phyloP scores from a whole-genome alignment of 2,113 vertebrate species.

The Ictalurus punctatus region DNA sequence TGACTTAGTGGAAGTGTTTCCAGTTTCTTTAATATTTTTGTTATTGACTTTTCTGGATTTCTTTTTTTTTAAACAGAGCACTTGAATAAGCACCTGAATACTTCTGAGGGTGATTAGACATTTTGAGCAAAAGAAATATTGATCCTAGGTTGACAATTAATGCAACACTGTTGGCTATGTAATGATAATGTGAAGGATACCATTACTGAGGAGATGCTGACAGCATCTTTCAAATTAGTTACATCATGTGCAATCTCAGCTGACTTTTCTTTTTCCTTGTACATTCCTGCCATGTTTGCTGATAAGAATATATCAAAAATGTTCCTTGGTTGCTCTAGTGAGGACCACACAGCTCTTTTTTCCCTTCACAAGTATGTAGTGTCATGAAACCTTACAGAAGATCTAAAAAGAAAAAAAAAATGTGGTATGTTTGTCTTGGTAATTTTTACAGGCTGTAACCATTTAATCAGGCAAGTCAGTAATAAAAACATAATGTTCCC shows the following conservation, averaged over 20 bases:
- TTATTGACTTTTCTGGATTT: slow-evolving; percentile 32
- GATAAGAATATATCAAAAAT: neutral
- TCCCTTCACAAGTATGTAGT: neutral
- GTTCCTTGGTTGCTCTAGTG: slow-evolving; percentile 7
- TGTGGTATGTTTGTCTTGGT: slow-evolving; percentile 1
- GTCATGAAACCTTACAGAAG: slow-evolving; percentile 21
- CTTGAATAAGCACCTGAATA: slow-evolving; percentile 61
- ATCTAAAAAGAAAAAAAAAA: neutral
- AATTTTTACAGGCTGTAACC: neutral
- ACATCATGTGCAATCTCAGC: neutral
- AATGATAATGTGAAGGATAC: neutral
- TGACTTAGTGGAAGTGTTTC: slow-evolving; percentile 44
- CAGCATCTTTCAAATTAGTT: neutral
- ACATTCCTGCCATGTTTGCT: slow-evolving; percentile 29
- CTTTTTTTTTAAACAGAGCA: slow-evolving; percentile 55
- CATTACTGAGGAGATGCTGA: neutral
- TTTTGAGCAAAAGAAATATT: slow-evolving; percentile 9
- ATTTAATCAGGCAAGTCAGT: slow-evolving; percentile 26
- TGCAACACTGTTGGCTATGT: slow-evolving; percentile 9
- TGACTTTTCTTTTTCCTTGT: slow-evolving; percentile 3
- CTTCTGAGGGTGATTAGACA: slow-evolving; percentile 38
- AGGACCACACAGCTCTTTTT: slow-evolving; percentile 9
- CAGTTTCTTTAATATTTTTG: slow-evolving; percentile 18
- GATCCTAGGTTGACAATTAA: slow-evolving; percentile 43
- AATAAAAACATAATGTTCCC: slow-evolving; percentile 33